phyloP scores from a whole-genome alignment of 2,888 invertebrate species.

The Rhagonycha lutea region DNA sequence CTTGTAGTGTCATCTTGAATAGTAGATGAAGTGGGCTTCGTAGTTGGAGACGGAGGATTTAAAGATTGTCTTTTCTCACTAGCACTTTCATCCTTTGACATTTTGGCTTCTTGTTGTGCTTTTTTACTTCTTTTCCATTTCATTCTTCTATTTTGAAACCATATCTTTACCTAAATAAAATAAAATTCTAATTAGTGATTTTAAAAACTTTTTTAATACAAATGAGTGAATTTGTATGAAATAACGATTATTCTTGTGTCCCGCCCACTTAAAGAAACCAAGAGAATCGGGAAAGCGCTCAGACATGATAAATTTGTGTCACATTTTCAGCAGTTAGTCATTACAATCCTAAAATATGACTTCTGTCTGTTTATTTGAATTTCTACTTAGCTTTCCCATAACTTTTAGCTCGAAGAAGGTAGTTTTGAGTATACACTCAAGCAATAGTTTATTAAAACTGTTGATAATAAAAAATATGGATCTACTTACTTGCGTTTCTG shows the following conservation, averaged over 20 bases:
- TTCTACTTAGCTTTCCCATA: slow-evolving; percentile 44
- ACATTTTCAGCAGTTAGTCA: slow-evolving; percentile 53
- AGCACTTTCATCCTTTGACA: slow-evolving; percentile 52
- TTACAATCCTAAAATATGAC: slow-evolving; percentile 55
- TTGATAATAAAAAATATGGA: not conserved
- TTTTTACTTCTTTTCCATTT: slow-evolving; percentile 99
- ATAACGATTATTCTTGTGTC: not conserved
- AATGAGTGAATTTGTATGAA: not conserved
- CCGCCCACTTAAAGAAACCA: slow-evolving; percentile 16
- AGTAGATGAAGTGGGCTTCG: slow-evolving; percentile 18
- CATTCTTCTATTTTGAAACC: slow-evolving; percentile 99
- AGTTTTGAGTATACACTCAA: slow-evolving; percentile 31
- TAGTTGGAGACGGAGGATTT: slow-evolving; percentile 18
- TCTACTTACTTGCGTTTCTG: slow-evolving; percentile 89
- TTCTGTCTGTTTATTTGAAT: slow-evolving; percentile 54
- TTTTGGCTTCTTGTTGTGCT: slow-evolving; percentile 85
- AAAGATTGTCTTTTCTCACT: slow-evolving; percentile 36
- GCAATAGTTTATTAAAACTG: slow-evolving; percentile 15
- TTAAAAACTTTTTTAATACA: not conserved
- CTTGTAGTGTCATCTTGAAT: slow-evolving; percentile 15
- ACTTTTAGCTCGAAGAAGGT: slow-evolving; percentile 37
- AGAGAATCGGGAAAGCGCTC: slow-evolving; percentile 37
- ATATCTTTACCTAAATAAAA: slow-evolving; percentile 85
- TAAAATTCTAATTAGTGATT: slow-evolving; percentile 5
- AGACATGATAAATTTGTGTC: slow-evolving; percentile 51